Base-by-base conservation (phyloP, 1,140 invertebrate species). In the Megathymus violae region DNA sequence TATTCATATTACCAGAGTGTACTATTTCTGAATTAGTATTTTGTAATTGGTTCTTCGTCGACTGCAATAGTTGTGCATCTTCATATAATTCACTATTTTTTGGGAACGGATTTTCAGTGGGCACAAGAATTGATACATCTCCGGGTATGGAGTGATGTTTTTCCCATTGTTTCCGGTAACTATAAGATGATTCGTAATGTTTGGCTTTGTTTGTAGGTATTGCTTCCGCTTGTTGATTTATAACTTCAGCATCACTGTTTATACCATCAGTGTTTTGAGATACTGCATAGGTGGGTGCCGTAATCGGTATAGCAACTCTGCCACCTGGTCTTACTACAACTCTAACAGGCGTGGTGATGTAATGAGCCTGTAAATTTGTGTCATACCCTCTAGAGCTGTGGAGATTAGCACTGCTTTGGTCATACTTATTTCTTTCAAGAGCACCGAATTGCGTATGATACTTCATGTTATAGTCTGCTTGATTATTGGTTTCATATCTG, bases 91-190 rank as follows among this genome's bases (percentile, higher is more conserved):
- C 88, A 64, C 82, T 90, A 25, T 88, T 80, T 61, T 60, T 69
- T 27, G 77, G 65, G 36, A 80, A 78, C 16, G 84, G 81, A 50
- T 70, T 77, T 58, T 76, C 74, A 22, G 77, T 76, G 13, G 78
- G 52, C 19, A 72, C 64, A 60, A 65, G 48, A 27, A 62, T 25
- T 44, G 65, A 58, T 48, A 61, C 38, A 41, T 67, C 54, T 16
- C 71, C 64, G 43, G 85, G 80, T 43, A 74, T 70, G 4, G 80
- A 69, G 36, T 85, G 67, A 46, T 87, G 85, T 67, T 83, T 90
- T 73, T 92, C 89, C 89, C 88, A 91, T 80, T 91, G 71, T 61
- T 92, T 92, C 25, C 68, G 82, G 46, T 91, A 91, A 41, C 78
- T 90, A 58, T 91, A 91, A 14, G 89, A 87, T 19, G 89, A 86